phyloP scores from a whole-genome alignment of 2,113 vertebrate genomes.

The Entelurus aequoreus region DNA sequence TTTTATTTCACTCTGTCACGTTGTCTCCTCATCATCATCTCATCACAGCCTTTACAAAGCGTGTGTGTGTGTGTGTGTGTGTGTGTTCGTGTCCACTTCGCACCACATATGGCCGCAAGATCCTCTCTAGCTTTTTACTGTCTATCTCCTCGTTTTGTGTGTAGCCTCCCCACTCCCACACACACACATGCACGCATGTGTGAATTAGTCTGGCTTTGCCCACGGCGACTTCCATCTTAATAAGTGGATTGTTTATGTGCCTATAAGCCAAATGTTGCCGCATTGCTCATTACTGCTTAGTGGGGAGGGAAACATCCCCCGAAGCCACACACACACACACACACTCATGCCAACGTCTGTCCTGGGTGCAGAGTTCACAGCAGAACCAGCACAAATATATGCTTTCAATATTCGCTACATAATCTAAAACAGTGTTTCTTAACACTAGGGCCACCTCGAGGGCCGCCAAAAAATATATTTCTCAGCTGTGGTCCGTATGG shows the following conservation, averaged over 20 bases:
- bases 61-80: conserved; percentile 14
- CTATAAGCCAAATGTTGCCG: conserved; percentile 11
- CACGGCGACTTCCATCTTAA: conserved; percentile 9
- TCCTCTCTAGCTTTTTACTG: not conserved
- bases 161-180: not conserved
- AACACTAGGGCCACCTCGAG: no score
- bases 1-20: not conserved
- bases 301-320: not conserved
- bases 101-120: conserved; percentile 2
- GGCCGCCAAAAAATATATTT: no score
- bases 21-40: not conserved
- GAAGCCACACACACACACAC: not conserved
- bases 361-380: not conserved
- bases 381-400: not conserved
- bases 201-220: not conserved
- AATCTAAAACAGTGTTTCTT: no score
- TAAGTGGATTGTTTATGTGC: conserved; percentile 13
- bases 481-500: no score
- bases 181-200: not conserved
- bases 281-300: conserved; percentile 8
- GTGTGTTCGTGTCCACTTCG: not conserved
- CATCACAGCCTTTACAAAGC: not conserved
- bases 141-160: not conserved
- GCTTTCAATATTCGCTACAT: not conserved
- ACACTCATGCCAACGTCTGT: not conserved